phyloP scores from a whole-genome alignment of 2,888 invertebrate genomes.

The Lamproptera curius region DNA sequence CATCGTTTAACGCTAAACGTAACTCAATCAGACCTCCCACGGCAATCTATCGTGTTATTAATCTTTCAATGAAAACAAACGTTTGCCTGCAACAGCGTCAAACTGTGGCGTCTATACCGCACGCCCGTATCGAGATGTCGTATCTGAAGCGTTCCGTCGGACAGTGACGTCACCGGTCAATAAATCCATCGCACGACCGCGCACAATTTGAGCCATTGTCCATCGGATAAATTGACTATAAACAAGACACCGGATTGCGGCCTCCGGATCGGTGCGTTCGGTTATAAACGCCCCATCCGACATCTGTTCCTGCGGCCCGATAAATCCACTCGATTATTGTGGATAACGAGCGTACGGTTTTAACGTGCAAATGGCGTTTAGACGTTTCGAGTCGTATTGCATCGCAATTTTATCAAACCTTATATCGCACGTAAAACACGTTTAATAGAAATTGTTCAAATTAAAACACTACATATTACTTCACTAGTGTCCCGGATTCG shows the following conservation, averaged over 20 bases:
- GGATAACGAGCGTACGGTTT: neutral
- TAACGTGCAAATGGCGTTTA: constrained; percentile 19
- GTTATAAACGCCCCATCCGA: constrained; percentile 1
- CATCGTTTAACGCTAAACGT: no score
- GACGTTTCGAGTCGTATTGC: no score
- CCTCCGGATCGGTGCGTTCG: constrained; percentile 28
- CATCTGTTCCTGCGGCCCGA: neutral
- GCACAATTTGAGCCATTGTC: constrained; percentile 40
- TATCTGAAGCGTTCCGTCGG: constrained; percentile 7
- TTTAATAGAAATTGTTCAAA: no score
- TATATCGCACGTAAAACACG: no score
- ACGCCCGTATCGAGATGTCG: constrained; percentile 22
- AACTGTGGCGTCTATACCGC: no score
- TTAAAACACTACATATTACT: no score
- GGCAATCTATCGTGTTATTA: no score
- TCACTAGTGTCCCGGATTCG: no score
- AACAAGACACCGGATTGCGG: constrained; percentile 44
- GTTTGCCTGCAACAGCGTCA: no score
- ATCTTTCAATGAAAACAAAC: no score
- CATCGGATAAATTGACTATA: constrained; percentile 38
- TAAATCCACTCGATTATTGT: neutral
- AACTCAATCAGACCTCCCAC: no score
- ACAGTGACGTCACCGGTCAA: constrained; percentile 32
- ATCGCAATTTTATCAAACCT: no score
- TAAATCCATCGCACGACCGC: constrained; percentile 34